phyloP scores from a whole-genome alignment of 2,797 vertebrate species.

The Premnoplex brunnescens region DNA sequence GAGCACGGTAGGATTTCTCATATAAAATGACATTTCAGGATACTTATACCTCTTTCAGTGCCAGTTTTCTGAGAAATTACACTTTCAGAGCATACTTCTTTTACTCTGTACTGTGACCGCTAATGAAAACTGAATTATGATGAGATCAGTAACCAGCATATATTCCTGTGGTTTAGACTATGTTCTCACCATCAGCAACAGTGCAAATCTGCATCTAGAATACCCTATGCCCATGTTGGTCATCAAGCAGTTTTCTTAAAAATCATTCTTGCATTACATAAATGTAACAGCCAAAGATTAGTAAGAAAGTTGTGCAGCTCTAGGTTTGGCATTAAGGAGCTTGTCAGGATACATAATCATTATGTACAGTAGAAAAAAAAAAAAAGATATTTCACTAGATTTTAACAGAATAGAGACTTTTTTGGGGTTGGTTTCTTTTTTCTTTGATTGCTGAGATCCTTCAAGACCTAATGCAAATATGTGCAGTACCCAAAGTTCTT shows the following conservation, averaged over 20 bases:
- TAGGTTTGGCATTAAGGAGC: neutral
- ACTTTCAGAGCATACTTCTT: neutral
- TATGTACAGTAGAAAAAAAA: neutral
- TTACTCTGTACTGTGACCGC: neutral
- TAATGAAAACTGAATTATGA: neutral
- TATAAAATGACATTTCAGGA: neutral
- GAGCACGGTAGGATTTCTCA: neutral
- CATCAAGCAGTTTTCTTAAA: neutral
- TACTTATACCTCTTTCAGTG: neutral
- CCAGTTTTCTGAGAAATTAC: neutral
- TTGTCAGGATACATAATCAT: neutral
- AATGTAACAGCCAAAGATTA: neutral
- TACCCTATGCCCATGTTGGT: neutral
- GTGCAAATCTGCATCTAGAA: neutral
- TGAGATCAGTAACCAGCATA: neutral
- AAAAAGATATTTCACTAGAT: neutral
- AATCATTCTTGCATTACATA: neutral
- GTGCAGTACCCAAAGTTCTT: neutral
- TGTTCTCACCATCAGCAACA: neutral
- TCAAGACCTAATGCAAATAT: neutral
- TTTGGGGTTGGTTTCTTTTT: rapidly evolving
- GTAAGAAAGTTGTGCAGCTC: neutral
- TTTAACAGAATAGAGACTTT: neutral
- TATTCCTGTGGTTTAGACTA: neutral
- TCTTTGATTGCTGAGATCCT: neutral